These are phyloP conservation scores for Cydia amplana DNA, from an alignment of 1,140 invertebrate species.

Conservation along the genomic window DNA sequence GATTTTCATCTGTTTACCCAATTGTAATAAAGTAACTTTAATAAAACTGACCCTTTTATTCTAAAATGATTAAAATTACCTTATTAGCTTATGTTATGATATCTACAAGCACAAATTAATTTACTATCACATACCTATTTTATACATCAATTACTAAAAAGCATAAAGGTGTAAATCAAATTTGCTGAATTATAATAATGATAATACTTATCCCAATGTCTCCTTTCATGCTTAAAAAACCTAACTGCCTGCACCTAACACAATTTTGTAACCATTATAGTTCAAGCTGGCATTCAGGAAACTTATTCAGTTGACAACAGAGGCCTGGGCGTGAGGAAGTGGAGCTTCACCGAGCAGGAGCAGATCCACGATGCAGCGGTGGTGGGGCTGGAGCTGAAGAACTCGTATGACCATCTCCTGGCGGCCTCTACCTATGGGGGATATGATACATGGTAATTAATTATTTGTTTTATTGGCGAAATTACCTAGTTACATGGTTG, in stretches of 20 bases:
- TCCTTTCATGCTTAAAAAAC: background rate
- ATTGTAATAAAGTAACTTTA: too few species aligned
- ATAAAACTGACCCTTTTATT: too few species aligned
- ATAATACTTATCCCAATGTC: background rate
- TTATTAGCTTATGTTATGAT: too few species aligned
- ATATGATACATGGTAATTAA: constrained; percentile 81
- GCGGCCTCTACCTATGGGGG: constrained; percentile 90
- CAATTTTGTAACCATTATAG: constrained; percentile 68
- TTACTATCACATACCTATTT: too few species aligned
- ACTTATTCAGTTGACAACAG: constrained; percentile 74
- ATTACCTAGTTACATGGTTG: too few species aligned
- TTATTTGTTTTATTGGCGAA: too few species aligned
- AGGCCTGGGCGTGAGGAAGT: constrained; percentile 87
- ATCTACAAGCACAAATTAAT: too few species aligned
- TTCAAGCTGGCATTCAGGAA: constrained; percentile 86
- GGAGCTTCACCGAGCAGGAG: constrained; percentile 89
- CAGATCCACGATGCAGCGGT: constrained; percentile 88
- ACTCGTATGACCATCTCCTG: constrained; percentile 92
- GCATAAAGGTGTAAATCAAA: too few species aligned
- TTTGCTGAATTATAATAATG: too few species aligned
- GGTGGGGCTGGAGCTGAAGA: constrained; percentile 87
- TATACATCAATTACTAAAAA: too few species aligned
- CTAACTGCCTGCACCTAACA: background rate
- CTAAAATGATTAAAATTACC: too few species aligned
- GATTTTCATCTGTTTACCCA: too few species aligned